These are phyloP conservation scores for Coelopa pilipes DNA, from an alignment of 2,888 invertebrate species.

Conservation along the genomic window DNA sequence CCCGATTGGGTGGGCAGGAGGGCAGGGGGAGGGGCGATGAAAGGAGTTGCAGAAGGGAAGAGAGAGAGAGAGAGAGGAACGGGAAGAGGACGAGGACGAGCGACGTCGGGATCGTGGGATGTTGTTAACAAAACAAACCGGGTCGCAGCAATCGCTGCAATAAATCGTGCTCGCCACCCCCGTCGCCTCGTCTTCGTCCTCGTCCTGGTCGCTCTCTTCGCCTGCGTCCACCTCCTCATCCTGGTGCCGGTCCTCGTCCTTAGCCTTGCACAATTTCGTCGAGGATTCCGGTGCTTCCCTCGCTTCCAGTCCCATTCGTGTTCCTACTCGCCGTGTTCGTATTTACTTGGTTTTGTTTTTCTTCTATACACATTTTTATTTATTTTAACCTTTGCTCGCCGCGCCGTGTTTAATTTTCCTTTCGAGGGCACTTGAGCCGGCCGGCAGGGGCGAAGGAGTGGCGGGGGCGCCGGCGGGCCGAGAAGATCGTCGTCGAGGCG, in stretches of 20 bases:
- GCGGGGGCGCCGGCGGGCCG: no score
- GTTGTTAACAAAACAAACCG: conserved; percentile 22
- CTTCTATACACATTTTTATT: not conserved
- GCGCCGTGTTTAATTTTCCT: conserved; percentile 33
- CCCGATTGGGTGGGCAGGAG: no score
- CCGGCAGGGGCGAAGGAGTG: no score
- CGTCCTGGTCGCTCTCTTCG: no score
- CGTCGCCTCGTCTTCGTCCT: no score
- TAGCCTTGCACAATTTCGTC: not conserved
- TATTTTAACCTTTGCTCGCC: conserved; percentile 15
- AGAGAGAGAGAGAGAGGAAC: not conserved
- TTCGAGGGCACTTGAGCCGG: conserved; percentile 32
- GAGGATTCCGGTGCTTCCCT: conserved; percentile 6
- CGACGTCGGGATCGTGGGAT: no score
- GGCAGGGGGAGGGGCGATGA: no score
- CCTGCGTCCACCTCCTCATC: no score
- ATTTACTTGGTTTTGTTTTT: not conserved
- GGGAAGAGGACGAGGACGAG: no score
- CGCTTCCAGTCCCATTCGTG: not conserved
- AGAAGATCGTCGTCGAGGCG: no score
- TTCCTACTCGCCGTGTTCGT: not conserved
- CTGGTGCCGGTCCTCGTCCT: not conserved
- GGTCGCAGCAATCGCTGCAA: conserved; percentile 30
- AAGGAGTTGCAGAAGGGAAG: no score
- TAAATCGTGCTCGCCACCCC: conserved; percentile 32